Percentiles rank a stretch among this genome's conserved stretches.
Evolutionary conservation across 2,113 vertebrate genomes (phyloP).

Genomic region (Cromileptes altivelis): DNA sequence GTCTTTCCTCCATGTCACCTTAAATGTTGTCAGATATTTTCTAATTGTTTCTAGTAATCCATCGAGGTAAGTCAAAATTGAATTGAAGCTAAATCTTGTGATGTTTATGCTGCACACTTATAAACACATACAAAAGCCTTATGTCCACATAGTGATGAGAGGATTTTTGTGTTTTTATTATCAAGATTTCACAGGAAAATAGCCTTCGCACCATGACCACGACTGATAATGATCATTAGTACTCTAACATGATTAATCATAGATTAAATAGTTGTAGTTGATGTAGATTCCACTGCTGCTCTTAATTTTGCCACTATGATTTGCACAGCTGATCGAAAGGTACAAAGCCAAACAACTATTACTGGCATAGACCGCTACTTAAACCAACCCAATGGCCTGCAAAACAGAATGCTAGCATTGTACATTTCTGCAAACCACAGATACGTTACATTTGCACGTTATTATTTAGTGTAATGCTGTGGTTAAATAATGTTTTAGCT

Average conservation of each 20-base stretch:
- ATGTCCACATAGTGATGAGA: not conserved
- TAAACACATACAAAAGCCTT: not conserved
- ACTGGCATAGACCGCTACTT: not conserved
- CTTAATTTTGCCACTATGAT: not conserved
- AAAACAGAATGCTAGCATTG: too few species aligned
- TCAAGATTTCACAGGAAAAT: not conserved
- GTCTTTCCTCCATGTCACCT: not conserved
- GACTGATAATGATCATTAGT: conserved; percentile 21
- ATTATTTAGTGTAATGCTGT: too few species aligned
- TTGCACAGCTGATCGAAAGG: not conserved
- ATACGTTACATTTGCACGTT: too few species aligned
- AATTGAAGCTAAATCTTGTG: not conserved
- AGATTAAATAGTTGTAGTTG: not conserved
- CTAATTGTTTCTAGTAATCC: not conserved
- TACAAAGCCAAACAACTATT: too few species aligned
- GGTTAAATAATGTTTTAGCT: too few species aligned
- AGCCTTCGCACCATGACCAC: not conserved
- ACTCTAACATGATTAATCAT: conserved; percentile 23
- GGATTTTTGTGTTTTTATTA: not conserved
- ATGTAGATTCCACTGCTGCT: conserved; percentile 14
- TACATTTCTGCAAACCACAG: too few species aligned
- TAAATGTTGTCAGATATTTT: not conserved
- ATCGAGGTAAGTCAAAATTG: conserved; percentile 28
- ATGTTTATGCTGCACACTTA: not conserved
- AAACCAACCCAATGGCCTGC: too few species aligned